These are phyloP conservation scores for Spilarctia lutea DNA, from an alignment of 2,888 invertebrate species.

Conservation along the genomic window DNA sequence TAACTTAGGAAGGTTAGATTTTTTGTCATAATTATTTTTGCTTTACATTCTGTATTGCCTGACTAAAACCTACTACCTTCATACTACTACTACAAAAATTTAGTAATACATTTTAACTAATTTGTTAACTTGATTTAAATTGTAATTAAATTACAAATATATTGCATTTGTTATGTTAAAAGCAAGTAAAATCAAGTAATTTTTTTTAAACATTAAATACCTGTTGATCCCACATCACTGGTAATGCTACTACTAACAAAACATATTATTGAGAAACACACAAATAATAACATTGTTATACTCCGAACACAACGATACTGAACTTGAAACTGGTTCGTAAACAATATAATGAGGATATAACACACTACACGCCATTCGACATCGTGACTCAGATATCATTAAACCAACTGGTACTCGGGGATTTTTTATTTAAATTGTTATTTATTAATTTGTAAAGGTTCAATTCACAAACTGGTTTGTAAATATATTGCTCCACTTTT, in stretches of 20 bases:
- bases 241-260: neutral
- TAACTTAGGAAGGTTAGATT: neutral
- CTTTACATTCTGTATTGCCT: neutral
- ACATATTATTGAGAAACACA: neutral
- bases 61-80: neutral
- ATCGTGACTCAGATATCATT: neutral
- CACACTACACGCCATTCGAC: neutral
- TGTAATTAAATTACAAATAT: neutral
- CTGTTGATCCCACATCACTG: neutral
- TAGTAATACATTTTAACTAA: neutral
- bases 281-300: neutral
- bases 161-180: neutral
- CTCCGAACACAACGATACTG: neutral
- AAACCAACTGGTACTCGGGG: neutral
- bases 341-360: slow-evolving; percentile 12
- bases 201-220: neutral
- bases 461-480: neutral
- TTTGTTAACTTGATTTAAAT: too few relatives aligned
- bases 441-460: neutral
- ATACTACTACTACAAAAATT: neutral
- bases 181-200: too few relatives aligned
- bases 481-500: neutral
- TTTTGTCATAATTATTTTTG: neutral
- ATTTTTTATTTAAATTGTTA: neutral
- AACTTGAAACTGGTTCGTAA: slow-evolving; percentile 5